Base-by-base conservation (phyloP, 2,888 invertebrate genomes). In the Xiphydria camelus region DNA sequence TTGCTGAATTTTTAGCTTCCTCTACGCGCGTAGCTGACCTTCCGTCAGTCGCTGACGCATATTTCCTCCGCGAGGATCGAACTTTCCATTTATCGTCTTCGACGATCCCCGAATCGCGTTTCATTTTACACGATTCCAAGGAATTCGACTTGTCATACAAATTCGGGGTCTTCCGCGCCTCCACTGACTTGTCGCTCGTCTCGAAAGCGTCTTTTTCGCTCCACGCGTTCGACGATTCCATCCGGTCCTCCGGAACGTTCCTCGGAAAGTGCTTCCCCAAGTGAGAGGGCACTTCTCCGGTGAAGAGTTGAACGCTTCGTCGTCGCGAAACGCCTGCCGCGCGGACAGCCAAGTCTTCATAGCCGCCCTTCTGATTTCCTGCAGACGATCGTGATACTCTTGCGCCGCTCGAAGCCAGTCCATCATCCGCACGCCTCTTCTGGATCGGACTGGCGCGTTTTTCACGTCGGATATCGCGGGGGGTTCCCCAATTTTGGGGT, bases 291-390 rank as follows among this genome's bases (percentile, higher is more conserved):
- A 43, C 15, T 29, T 49, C 51, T 1, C 45, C 36, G 1, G 51
- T 49, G 18, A 51, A 51, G n/a, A n/a, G n/a, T n/a, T n/a, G n/a
- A n/a, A n/a, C n/a, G n/a, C n/a, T n/a, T n/a, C n/a, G n/a, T 41
- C 4, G 23, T 47, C 35, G 4, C 10, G 32, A 12, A 50, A 22
- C 1, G 35, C 26, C 1, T 45, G 41, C 2, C 34, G 35, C 6
- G 52, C 41, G 14, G 50, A 42, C 5, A 52, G 25, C 52, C 52
- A 52, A 25, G 49, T 52, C 23, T 43, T 47, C n/a, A 50, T n/a
- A 6, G 52, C 52, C 5, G 52, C 51, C 15, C 29, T 49, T 19
- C 42, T 39, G 10, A 51, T 25, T 14, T 49, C 39, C 1, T 26
- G 49, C 15, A 51, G 45, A 40, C 42, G 38, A 12, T 51, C 49